Percentiles rank a stretch among this genome's conserved stretches.
Conservation (phyloP, 2,113 vertebrate species). For the Gasterosteus nipponicus region DNA sequence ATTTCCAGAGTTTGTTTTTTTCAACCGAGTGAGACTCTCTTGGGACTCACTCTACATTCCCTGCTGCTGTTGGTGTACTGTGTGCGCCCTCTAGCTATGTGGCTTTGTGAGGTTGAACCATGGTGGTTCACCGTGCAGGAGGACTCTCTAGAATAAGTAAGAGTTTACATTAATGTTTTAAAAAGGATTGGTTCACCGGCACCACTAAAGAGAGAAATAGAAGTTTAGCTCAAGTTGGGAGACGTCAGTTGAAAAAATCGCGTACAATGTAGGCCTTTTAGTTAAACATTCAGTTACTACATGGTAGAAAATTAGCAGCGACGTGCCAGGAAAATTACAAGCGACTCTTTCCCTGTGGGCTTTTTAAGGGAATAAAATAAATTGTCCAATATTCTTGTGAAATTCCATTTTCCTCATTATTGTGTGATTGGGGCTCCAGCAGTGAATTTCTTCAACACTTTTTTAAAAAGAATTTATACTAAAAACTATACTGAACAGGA, state of each 20-base stretch:
- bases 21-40: constrained; percentile 2
- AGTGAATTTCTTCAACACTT: not conserved
- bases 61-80: constrained; percentile 30
- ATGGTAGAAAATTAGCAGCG: not conserved
- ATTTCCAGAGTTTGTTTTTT: constrained; percentile 40
- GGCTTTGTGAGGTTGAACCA: constrained; percentile 29
- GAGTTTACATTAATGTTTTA: constrained; percentile 38
- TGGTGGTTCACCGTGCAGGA: constrained; percentile 3
- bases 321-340: not conserved
- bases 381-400: not conserved
- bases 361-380: not conserved
- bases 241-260: not conserved
- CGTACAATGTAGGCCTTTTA: not conserved
- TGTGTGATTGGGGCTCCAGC: not conserved
- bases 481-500: too few species aligned
- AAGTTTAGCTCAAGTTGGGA: not conserved
- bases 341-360: not conserved
- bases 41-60: constrained; percentile 2
- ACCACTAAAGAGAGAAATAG: not conserved
- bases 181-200: constrained; percentile 11
- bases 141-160: constrained; percentile 16
- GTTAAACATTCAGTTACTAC: not conserved
- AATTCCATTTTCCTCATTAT: not conserved
- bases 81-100: constrained; percentile 18
- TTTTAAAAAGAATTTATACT: too few species aligned